Percentiles rank a stretch among this genome's conserved stretches.
These are phyloP conservation scores for Ryuthela nishihirai DNA, from an alignment of 2,888 invertebrate species.

Conservation along the genomic window DNA sequence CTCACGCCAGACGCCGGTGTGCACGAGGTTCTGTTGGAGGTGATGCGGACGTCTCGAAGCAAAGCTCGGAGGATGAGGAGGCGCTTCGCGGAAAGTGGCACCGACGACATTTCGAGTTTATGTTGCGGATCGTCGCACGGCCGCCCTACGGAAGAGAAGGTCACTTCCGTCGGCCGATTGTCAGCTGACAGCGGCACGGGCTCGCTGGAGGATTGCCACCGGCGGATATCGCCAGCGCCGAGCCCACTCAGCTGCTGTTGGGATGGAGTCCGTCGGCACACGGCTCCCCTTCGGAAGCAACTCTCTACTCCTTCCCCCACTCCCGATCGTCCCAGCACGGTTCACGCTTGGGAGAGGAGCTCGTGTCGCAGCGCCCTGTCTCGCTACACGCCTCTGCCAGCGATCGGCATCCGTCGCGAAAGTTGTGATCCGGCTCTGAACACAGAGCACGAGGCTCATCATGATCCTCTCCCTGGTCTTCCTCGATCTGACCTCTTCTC, in stretches of 20 bases:
- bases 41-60: neutral
- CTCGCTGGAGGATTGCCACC: slow-evolving; percentile 24
- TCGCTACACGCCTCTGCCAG: slow-evolving; percentile 25
- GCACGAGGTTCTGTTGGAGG: no score
- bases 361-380: slow-evolving; percentile 24
- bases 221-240: slow-evolving; percentile 10
- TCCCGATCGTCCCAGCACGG: slow-evolving; percentile 22
- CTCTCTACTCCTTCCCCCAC: neutral
- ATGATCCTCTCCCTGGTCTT: no score
- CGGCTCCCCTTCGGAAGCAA: slow-evolving; percentile 22
- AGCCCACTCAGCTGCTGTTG: slow-evolving; percentile 3
- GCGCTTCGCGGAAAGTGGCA: neutral
- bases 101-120: slow-evolving; percentile 9
- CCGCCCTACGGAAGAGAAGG: slow-evolving; percentile 20
- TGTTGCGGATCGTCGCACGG: slow-evolving; percentile 6
- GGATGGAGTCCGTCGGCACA: slow-evolving; percentile 18
- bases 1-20: no score
- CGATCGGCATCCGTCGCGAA: slow-evolving; percentile 15
- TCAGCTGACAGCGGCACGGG: slow-evolving; percentile 30
- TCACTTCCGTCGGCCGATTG: slow-evolving; percentile 19
- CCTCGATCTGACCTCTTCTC: no score
- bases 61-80: neutral
- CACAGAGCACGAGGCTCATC: no score
- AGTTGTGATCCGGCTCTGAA: no score
- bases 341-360: slow-evolving; percentile 26